phyloP scores from a whole-genome alignment of 2,113 vertebrate species.

The Ptilonorhynchus violaceus region DNA sequence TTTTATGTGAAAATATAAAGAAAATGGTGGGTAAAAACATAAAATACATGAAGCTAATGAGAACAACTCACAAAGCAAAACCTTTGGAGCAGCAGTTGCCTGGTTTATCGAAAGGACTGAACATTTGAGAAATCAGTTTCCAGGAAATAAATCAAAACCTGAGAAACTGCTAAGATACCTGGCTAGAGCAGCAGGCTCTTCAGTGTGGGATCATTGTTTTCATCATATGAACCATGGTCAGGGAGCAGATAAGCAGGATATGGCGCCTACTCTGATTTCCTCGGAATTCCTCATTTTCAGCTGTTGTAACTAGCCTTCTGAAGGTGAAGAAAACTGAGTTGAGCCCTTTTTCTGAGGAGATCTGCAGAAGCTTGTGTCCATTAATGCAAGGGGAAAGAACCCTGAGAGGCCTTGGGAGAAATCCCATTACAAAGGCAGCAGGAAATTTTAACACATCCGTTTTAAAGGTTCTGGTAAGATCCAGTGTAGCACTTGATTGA shows the following conservation, averaged over 20 bases:
- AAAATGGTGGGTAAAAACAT: conserved; percentile 23
- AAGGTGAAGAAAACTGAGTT: neutral
- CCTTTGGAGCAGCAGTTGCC: neutral
- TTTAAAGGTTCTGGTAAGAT: neutral
- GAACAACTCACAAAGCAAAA: neutral
- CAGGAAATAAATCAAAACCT: neutral
- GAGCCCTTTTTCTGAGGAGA: neutral
- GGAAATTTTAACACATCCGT: neutral
- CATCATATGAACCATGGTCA: neutral
- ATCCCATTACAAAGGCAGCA: neutral
- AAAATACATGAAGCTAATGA: conserved; percentile 44
- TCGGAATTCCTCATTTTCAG: neutral
- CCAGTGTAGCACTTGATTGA: neutral
- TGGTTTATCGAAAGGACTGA: neutral
- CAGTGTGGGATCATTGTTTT: neutral
- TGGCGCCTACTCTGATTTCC: neutral
- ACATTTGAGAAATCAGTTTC: neutral
- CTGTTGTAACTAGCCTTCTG: neutral
- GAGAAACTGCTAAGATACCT: neutral
- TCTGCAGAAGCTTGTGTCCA: neutral
- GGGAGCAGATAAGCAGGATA: neutral
- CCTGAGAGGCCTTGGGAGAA: neutral
- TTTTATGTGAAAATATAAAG: conserved; percentile 37
- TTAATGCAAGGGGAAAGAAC: neutral
- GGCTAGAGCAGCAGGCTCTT: neutral